Conservation (phyloP, 2,113 vertebrate genomes). For the Peucedramus taeniatus region DNA sequence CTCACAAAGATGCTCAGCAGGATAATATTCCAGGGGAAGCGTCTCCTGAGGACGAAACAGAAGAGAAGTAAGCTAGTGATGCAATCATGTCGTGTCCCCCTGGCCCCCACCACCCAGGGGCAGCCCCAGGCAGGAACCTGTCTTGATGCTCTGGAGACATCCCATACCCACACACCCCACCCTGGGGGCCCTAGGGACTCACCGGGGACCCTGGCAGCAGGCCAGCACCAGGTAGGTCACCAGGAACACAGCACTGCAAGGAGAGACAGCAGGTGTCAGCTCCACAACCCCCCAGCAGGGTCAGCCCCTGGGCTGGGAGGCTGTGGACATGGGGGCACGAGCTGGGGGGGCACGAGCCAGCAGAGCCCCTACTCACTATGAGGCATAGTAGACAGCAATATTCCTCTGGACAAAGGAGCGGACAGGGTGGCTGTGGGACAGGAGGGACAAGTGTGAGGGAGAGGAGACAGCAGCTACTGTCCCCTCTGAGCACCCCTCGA, state of each 20-base stretch:
- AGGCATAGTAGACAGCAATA: slow-evolving; percentile 80
- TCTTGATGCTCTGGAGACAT: neutral
- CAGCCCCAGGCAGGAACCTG: neutral
- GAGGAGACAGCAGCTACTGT: neutral
- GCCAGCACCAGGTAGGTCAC: slow-evolving; percentile 82
- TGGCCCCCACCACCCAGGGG: neutral
- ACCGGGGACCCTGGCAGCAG: slow-evolving; percentile 92
- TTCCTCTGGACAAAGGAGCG: slow-evolving; percentile 70
- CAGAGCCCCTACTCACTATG: slow-evolving; percentile 79
- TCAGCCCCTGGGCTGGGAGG: neutral
- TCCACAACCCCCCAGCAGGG: neutral
- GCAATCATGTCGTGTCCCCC: rapidly evolving
- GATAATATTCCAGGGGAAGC: slow-evolving; percentile 91
- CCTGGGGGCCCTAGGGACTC: slow-evolving; percentile 13
- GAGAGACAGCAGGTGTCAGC: neutral
- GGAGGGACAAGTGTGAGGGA: neutral
- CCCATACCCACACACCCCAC: neutral
- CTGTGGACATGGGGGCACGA: neutral
- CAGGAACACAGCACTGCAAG: slow-evolving; percentile 83
- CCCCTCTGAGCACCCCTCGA: neutral
- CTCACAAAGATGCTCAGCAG: slow-evolving; percentile 90
- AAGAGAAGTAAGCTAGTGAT: neutral
- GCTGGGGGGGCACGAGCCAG: rapidly evolving
- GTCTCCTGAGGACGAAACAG: slow-evolving; percentile 72
- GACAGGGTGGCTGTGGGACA: neutral